These are phyloP conservation scores for Plotosus lineatus DNA, from an alignment of 2,113 vertebrate species.

Conservation along the genomic window DNA sequence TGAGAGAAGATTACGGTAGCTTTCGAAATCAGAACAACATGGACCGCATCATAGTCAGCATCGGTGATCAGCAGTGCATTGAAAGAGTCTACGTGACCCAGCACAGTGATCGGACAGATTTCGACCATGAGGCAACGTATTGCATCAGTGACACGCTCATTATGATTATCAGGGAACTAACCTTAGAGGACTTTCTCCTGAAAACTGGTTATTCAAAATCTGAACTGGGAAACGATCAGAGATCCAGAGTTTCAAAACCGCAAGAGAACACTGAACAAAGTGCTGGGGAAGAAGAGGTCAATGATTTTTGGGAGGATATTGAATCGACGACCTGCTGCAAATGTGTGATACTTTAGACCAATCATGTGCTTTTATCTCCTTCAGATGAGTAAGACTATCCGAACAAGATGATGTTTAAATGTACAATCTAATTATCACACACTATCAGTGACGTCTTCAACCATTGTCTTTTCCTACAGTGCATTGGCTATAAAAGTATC, in stretches of 20 bases:
- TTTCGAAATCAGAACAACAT: constrained; percentile 12
- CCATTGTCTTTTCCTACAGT: too few relatives aligned
- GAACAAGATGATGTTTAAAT: too few relatives aligned
- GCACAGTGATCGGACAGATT: constrained; percentile 16
- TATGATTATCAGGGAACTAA: neutral
- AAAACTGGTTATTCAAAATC: neutral
- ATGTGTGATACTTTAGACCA: constrained; percentile 11
- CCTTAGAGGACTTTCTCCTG: constrained; percentile 26
- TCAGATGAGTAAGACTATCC: too few relatives aligned
- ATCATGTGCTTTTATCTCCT: too few relatives aligned
- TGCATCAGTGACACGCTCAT: constrained; percentile 34
- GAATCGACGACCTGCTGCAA: constrained; percentile 4
- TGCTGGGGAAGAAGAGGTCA: neutral
- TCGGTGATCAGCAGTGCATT: neutral
- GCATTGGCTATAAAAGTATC: too few relatives aligned
- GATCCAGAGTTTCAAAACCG: neutral
- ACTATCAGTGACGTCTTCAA: too few relatives aligned
- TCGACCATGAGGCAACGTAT: constrained; percentile 12
- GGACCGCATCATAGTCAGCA: constrained; percentile 44
- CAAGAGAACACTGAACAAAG: neutral
- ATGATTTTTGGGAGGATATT: neutral
- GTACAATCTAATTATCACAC: too few relatives aligned
- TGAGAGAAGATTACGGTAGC: neutral
- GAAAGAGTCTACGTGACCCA: constrained; percentile 37
- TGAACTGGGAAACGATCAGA: neutral